These are phyloP conservation scores for Ceratosolen fusciceps DNA, from an alignment of 1,140 invertebrate species.

Conservation along the genomic window DNA sequence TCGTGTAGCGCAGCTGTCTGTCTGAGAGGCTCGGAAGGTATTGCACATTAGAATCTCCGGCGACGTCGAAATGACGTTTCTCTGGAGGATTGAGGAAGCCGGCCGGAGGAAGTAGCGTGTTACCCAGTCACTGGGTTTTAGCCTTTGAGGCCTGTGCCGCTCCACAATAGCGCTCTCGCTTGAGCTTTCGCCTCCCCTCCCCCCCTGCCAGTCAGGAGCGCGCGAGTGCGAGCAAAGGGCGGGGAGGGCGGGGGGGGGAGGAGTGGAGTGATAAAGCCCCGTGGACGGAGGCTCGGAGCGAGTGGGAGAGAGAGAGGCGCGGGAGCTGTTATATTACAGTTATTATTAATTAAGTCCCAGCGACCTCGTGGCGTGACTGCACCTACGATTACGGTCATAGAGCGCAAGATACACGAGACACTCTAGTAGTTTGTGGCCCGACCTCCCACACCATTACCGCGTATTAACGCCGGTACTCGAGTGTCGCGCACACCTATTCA, in stretches of 20 bases:
- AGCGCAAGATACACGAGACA: not conserved
- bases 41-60: not conserved
- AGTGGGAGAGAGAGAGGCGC: constrained; percentile 8
- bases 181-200: not conserved
- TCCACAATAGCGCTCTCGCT: constrained; percentile 16
- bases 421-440: not conserved
- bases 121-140: constrained; percentile 14
- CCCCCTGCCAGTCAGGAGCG: not conserved
- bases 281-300: not conserved
- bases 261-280: not conserved
- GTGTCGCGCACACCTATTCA: constrained; percentile 10
- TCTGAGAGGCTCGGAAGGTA: not conserved
- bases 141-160: constrained; percentile 8
- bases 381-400: constrained; percentile 7
- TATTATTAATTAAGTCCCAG: constrained; percentile 31
- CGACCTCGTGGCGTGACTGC: not conserved
- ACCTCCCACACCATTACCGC: not conserved
- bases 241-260: not conserved
- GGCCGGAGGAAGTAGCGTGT: not conserved
- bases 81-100: not conserved
- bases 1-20: not conserved
- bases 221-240: not conserved
- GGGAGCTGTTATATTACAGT: constrained; percentile 1
- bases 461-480: not conserved
- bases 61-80: constrained; percentile 28